Percentiles rank a stretch among this genome's conserved stretches.
Evolutionary conservation across 1,140 invertebrate genomes (phyloP).

Genomic region (Phymastichus coffea): DNA sequence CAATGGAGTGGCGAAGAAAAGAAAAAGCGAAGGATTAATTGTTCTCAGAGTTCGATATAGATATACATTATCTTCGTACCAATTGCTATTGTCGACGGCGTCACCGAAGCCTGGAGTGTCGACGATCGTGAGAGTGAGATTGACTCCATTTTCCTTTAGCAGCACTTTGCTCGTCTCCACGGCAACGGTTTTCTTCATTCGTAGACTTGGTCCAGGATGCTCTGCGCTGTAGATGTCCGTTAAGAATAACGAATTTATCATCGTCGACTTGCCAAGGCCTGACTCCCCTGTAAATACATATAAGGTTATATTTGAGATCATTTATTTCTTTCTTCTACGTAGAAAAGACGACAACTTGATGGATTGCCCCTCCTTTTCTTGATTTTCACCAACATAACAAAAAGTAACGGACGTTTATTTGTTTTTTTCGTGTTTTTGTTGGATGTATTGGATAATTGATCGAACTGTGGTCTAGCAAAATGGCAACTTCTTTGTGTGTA

Average conservation of each 20-base stretch:
- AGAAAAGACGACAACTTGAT: too few relatives aligned
- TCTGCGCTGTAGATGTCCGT: conserved; percentile 93
- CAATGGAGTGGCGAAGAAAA: too few relatives aligned
- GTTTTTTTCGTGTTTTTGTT: too few relatives aligned
- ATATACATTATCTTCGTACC: conserved; percentile 43
- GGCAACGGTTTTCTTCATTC: conserved; percentile 89
- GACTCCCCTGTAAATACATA: conserved; percentile 75
- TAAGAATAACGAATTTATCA: conserved; percentile 99
- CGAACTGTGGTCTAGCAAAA: too few relatives aligned
- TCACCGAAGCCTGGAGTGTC: conserved; percentile 99
- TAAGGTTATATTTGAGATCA: neutral
- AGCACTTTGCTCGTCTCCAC: conserved; percentile 92
- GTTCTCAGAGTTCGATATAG: conserved; percentile 37
- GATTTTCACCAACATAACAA: too few relatives aligned
- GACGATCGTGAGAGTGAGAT: conserved; percentile 86
- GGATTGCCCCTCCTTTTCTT: too few relatives aligned
- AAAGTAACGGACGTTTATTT: too few relatives aligned
- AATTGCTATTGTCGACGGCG: conserved; percentile 96
- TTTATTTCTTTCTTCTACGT: neutral
- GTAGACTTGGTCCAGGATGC: conserved; percentile 84
- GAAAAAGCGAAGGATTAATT: conserved; percentile 3
- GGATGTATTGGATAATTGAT: too few relatives aligned
- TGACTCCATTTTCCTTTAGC: conserved; percentile 90
- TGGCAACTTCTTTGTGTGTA: too few relatives aligned
- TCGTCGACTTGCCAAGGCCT: conserved; percentile 96